Evolutionary conservation across 2,888 invertebrate species (phyloP).

Genomic region (Leptopilina drosophilae): DNA sequence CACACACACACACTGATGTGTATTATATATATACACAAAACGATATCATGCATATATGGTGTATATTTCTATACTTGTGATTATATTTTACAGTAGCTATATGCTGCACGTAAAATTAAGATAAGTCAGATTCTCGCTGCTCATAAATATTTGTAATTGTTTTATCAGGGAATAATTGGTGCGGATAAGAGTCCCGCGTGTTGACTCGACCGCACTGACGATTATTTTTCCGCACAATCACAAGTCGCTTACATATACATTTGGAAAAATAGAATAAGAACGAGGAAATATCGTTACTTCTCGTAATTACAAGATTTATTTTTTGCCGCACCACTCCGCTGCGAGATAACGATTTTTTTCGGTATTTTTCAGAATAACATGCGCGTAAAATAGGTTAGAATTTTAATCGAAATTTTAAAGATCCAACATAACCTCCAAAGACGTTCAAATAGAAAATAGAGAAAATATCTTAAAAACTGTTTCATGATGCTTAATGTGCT

Average conservation of each 20-base stretch:
- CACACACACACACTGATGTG: neutral
- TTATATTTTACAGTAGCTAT: conserved; percentile 27
- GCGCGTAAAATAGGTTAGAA: neutral
- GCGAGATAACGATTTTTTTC: neutral
- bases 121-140: conserved; percentile 40
- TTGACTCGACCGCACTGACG: neutral
- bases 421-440: no score
- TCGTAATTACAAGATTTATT: conserved; percentile 39
- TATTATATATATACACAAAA: neutral
- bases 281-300: conserved; percentile 26
- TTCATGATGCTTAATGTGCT: no score
- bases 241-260: neutral
- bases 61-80: neutral
- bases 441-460: no score
- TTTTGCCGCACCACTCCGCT: neutral
- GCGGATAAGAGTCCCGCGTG: conserved; percentile 23
- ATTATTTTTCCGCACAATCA: conserved; percentile 26
- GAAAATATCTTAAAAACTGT: no score
- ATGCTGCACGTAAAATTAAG: conserved; percentile 36
- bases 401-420: no score
- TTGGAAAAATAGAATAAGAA: conserved; percentile 25
- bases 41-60: neutral
- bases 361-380: neutral
- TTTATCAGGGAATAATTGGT: conserved; percentile 38
- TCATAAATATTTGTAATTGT: conserved; percentile 41